These are phyloP conservation scores for Eudemis profundana DNA, from an alignment of 2,888 invertebrate species.

Conservation along the genomic window DNA sequence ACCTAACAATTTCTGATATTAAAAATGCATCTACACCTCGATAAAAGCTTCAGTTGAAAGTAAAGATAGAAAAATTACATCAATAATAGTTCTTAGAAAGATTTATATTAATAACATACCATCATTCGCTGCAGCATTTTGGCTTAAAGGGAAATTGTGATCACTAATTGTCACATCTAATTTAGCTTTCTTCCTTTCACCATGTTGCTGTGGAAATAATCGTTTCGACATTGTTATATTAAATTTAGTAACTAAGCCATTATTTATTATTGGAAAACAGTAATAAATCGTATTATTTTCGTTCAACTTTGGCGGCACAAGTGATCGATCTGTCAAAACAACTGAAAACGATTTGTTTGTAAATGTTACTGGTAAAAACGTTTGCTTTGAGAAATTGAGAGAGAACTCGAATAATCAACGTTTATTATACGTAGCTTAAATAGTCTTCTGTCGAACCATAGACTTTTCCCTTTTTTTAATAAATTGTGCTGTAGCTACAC, in stretches of 20 bases:
- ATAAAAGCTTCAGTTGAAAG: not conserved
- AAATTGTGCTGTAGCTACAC: conserved; percentile 1
- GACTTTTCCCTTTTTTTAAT: not conserved
- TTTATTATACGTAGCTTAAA: conserved; percentile 17
- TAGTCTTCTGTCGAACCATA: conserved; percentile 1
- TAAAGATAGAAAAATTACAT: not conserved
- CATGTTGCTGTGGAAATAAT: conserved; percentile 66
- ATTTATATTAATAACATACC: conserved; percentile 55
- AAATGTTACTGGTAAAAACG: not conserved
- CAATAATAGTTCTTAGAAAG: not conserved
- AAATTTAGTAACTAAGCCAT: conserved; percentile 8
- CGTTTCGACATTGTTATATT: conserved; percentile 72
- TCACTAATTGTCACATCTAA: conserved; percentile 75
- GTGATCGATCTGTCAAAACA: conserved; percentile 15
- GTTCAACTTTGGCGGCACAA: conserved; percentile 55
- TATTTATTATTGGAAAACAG: not conserved
- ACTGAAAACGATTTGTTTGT: conserved; percentile 26
- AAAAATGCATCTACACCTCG: not conserved
- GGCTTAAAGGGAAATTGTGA: conserved; percentile 79
- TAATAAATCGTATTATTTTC: conserved; percentile 27
- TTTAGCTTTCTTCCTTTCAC: conserved; percentile 74
- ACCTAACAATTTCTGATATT: conserved; percentile 10
- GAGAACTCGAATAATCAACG: not conserved
- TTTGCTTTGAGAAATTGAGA: not conserved
- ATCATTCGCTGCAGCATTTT: conserved; percentile 63